phyloP scores from a whole-genome alignment of 2,888 invertebrate species.

The Salticus scenicus region DNA sequence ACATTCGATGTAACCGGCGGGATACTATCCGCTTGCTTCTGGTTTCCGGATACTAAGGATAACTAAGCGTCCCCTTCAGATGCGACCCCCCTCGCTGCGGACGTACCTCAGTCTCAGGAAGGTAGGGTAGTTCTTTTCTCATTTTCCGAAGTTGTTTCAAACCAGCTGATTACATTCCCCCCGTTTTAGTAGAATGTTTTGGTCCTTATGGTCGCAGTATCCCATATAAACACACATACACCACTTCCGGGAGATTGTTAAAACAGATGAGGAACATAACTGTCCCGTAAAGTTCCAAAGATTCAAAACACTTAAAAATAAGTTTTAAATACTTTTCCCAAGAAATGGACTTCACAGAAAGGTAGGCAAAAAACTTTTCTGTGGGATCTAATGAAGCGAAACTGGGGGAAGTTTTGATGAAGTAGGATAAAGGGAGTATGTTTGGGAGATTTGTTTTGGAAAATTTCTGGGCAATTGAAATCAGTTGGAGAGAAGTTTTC shows the following conservation, averaged over 20 bases:
- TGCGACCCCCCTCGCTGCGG: slow-evolving; percentile 21
- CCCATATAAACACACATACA: neutral
- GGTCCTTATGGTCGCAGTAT: neutral
- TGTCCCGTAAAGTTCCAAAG: neutral
- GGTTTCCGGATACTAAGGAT: slow-evolving; percentile 23
- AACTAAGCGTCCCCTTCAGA: neutral
- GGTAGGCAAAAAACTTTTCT: too few relatives aligned
- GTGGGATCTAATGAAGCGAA: too few relatives aligned
- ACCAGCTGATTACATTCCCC: neutral
- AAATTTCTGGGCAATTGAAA: too few relatives aligned
- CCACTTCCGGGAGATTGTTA: neutral
- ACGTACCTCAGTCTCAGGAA: neutral
- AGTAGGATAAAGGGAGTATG: too few relatives aligned
- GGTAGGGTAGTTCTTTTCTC: neutral
- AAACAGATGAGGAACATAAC: neutral
- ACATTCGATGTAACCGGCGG: slow-evolving; percentile 26
- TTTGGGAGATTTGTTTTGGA: too few relatives aligned
- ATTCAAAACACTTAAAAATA: too few relatives aligned
- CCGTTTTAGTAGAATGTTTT: neutral
- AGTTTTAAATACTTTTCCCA: too few relatives aligned
- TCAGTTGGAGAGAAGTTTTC: too few relatives aligned
- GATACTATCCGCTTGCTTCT: slow-evolving; percentile 18
- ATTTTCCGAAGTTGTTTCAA: neutral
- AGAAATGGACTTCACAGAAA: too few relatives aligned
- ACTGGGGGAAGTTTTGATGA: too few relatives aligned